Evolutionary conservation across 2,113 vertebrate genomes (phyloP).

Genomic region (western clawed frog (Xenopus tropicalis)): DNA sequence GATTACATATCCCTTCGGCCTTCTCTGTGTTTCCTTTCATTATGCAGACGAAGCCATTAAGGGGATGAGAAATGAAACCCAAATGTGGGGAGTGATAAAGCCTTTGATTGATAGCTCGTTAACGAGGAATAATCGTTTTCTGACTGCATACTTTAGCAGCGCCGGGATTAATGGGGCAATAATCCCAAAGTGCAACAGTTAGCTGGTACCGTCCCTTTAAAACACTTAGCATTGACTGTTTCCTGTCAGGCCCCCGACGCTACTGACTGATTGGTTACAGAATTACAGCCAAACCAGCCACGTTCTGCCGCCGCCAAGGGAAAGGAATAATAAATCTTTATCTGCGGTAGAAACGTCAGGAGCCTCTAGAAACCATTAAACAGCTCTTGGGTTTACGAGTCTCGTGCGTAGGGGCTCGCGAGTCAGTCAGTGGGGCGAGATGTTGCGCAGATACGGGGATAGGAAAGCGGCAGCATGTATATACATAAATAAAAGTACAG

Average conservation of each 20-base stretch:
- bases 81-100: background rate
- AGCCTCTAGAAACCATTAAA: background rate
- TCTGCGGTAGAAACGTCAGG: slow-evolving; percentile 1
- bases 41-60: too few relatives aligned
- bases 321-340: background rate
- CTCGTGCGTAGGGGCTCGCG: too few relatives aligned
- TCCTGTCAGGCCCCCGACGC: background rate
- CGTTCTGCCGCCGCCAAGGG: background rate
- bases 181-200: background rate
- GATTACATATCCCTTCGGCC: too few relatives aligned
- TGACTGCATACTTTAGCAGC: background rate
- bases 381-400: too few relatives aligned
- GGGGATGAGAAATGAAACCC: background rate
- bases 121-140: background rate
- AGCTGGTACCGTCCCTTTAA: background rate
- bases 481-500: too few relatives aligned
- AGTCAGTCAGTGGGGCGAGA: too few relatives aligned
- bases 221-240: background rate
- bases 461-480: too few relatives aligned
- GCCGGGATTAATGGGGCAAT: background rate
- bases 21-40: too few relatives aligned
- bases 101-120: too few relatives aligned
- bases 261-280: background rate
- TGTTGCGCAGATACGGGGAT: too few relatives aligned
- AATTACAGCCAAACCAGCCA: too few relatives aligned